Percentiles rank a stretch among this genome's conserved stretches.
These are phyloP conservation scores for Operophtera brumata DNA, from an alignment of 2,888 invertebrate genomes.

Conservation along the genomic window DNA sequence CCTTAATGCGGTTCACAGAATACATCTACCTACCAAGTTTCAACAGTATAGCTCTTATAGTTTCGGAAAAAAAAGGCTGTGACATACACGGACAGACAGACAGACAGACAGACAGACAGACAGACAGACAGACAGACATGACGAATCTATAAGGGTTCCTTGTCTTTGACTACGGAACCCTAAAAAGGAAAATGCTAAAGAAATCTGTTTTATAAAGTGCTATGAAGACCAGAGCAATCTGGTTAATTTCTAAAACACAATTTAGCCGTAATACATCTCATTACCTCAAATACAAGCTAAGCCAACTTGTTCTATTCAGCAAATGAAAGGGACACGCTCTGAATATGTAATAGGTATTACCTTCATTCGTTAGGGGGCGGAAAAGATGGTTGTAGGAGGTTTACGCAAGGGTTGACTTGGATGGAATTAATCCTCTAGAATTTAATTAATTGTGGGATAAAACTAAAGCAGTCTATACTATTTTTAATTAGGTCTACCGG, in stretches of 20 bases:
- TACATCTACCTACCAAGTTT: too few species aligned
- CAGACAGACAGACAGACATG: too few species aligned
- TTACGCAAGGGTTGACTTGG: background rate
- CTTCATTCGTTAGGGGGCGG: background rate
- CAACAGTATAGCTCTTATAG: too few species aligned
- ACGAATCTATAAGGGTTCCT: too few species aligned
- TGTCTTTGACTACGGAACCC: too few species aligned
- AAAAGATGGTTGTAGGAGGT: background rate
- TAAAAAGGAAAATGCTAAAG: background rate
- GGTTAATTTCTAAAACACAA: background rate
- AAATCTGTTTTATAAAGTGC: background rate
- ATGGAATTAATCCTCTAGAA: background rate
- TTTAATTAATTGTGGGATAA: background rate
- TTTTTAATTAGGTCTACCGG: too few species aligned
- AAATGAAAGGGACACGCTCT: background rate
- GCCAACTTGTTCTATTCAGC: background rate
- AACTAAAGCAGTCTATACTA: background rate
- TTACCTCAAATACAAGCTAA: constrained; percentile 1
- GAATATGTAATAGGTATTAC: background rate
- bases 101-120: too few species aligned
- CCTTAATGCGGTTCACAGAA: too few species aligned
- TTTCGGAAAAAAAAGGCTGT: too few species aligned
- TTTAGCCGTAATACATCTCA: constrained; percentile 3
- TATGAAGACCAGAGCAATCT: background rate
- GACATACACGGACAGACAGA: too few species aligned